Evolutionary conservation across 1,140 invertebrate species (phyloP), one percentile per base, ranked within the genome.

Genomic region (Calephelis nemesis): DNA sequence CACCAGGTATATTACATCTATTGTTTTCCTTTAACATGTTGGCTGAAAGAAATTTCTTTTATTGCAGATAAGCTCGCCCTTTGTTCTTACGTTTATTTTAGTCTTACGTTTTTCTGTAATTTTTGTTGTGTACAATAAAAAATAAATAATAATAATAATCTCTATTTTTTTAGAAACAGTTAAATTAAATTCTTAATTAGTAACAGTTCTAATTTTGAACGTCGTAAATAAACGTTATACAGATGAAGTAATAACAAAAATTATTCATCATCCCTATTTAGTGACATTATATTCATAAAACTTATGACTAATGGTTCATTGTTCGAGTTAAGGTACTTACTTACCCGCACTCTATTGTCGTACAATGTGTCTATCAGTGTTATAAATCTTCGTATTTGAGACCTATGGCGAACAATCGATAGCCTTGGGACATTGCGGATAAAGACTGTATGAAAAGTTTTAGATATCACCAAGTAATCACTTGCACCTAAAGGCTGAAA

Each of bases 361-460:
- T 99, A 99, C 0, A 99, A 92, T 0, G 98, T 98, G 85, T 99
- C 99, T 78, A 99, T 98, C 0, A 99, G 92, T 5, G 97, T 99
- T 68, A 99, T 99, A 88, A 99, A 99, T 76, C 99, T 92, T 82
- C 98, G 94, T 63, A 97, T 95, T 91, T 97, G 96, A 13, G 97
- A 97, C 83, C 96, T 96, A 42, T 95, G 90, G 75, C 94, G 93
- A 13, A 96, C 88, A 78, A 95, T 96, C 74, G 85, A 90, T 48
- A 99, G 88, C 82, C 96, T 94, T 19, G 98, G 98, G 54, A 99
- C 93, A 90, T 99, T 94, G 76, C 97, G 92, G 77, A 99, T 96
- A 64, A 99, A 95, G 47, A 99, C 95, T 42, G 97, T 98, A 81
- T 99, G 98, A 92, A 99, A 99, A 67, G 96, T 95, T 87, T 98